A percentile compares a stretch with the other conserved stretches of the same genome.
Conservation (phyloP, 2,797 vertebrate genomes). For the Pitangus sulphuratus region DNA sequence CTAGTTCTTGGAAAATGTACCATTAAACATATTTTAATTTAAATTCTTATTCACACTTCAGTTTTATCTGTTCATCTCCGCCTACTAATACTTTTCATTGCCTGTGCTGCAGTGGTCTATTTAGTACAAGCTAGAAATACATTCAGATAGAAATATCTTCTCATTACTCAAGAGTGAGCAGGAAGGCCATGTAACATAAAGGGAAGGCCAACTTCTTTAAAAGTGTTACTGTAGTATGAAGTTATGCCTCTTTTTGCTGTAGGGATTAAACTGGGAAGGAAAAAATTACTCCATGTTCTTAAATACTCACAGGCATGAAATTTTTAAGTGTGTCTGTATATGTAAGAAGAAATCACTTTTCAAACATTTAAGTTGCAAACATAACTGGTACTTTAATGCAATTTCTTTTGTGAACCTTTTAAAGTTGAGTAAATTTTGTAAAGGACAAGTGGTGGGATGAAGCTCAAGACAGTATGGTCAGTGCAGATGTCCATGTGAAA, state of each 20-base stretch:
- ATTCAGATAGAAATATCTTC: not conserved
- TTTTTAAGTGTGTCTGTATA: not conserved
- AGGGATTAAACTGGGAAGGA: not conserved
- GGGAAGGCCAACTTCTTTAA: not conserved
- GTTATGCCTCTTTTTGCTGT: not conserved
- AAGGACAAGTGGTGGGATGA: not conserved
- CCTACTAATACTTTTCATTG: not conserved
- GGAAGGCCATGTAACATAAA: not conserved
- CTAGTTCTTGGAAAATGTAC: not conserved
- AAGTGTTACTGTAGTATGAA: not conserved
- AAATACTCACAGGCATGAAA: not conserved
- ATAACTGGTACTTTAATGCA: not conserved
- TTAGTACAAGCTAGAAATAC: not conserved
- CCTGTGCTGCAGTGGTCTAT: not conserved
- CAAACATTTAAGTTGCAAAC: not conserved
- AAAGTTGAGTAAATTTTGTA: not conserved
- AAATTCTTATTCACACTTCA: not conserved
- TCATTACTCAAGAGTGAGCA: not conserved
- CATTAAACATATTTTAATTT: not conserved
- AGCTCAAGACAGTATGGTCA: not conserved
- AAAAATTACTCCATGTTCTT: not conserved
- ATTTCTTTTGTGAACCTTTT: not conserved
- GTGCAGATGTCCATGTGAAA: not conserved
- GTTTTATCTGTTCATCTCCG: not conserved
- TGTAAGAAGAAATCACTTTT: not conserved